Evolutionary conservation across 1,140 invertebrate species (phyloP).

Genomic region (Saxidomus purpurata): DNA sequence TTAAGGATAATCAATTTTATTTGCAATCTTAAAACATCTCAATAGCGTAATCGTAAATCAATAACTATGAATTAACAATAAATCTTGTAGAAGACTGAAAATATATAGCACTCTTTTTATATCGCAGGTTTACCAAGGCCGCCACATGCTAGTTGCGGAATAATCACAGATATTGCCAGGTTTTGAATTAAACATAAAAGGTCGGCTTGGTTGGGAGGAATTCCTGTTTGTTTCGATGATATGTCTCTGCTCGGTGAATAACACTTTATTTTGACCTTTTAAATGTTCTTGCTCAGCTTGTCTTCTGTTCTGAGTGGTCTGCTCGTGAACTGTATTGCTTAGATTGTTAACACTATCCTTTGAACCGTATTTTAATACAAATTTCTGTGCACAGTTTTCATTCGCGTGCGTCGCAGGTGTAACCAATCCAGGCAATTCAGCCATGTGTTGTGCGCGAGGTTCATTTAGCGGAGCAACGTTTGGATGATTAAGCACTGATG

Average conservation of each 20-base stretch:
- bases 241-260: neutral
- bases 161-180: neutral
- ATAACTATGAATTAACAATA: slow-evolving; percentile 16
- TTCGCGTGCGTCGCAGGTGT: too few species aligned
- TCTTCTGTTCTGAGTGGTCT: too few species aligned
- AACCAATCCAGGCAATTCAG: neutral
- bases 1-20: slow-evolving; percentile 19
- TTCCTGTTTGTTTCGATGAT: neutral
- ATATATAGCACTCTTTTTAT: slow-evolving; percentile 6
- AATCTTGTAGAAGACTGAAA: neutral
- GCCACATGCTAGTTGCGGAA: neutral
- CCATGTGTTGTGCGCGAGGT: neutral
- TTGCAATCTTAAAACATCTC: slow-evolving; percentile 1
- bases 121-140: neutral
- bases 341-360: neutral
- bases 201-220: neutral
- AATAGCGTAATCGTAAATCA: neutral
- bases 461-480: neutral
- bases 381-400: too few species aligned
- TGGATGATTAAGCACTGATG: neutral
- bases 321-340: too few species aligned
- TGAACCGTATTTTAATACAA: neutral
- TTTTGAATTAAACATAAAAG: neutral
- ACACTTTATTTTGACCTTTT: neutral
- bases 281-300: too few species aligned